Base-by-base conservation (phyloP, 2,888 invertebrate genomes). In the Tiphia femorata region DNA sequence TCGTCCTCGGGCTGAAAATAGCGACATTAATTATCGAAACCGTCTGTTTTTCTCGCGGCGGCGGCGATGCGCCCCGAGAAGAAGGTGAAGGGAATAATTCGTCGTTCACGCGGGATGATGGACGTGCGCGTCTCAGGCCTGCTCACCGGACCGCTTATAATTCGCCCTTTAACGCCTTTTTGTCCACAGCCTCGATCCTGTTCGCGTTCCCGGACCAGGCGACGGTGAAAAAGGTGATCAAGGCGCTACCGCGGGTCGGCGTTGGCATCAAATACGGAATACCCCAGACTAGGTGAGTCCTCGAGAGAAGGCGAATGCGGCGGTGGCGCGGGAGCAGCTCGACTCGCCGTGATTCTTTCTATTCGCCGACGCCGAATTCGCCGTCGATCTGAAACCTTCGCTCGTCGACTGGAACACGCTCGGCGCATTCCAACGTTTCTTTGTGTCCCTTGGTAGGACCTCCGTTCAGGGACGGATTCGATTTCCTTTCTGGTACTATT, bases 181-280 rank as follows among this genome's bases (percentile, higher is more conserved):
- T 77, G 67, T 74, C 89, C 90, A 67, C 89, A 97, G 97, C 98
- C 47, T 98, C 99, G 53, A 96, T 99, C 82, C 93, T 99, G 91
- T 98, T 99, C 87, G 96, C 98, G 67, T 98, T 99, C 85, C 93
- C 95, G 72, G 98, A 98, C 85, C 97, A 97, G 85, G 90, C 92
- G 69, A 97, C 97, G 41, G 97, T 99, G 79, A 98, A 97, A 87
- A 96, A 97, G 86, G 97, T 99, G 73, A 97, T 99, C 85, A 97
- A 97, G 85, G 96, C 96, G 2, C 87, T 99, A 75, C 99, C 99
- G 0, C 88, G 97, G 57, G 98, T 99, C 63, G 98, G 99, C 7
- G 97, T 99, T 44, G 99, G 99, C 78, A 97, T 98, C 86, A 99
- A 99, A 85, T 99, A 99, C 84, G 99, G 99, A 76, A 96, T 99